A percentile compares a stretch with the other conserved stretches of the same genome.
Evolutionary conservation across 2,888 invertebrate genomes (phyloP).

Genomic region (Cerastis rubricosa): DNA sequence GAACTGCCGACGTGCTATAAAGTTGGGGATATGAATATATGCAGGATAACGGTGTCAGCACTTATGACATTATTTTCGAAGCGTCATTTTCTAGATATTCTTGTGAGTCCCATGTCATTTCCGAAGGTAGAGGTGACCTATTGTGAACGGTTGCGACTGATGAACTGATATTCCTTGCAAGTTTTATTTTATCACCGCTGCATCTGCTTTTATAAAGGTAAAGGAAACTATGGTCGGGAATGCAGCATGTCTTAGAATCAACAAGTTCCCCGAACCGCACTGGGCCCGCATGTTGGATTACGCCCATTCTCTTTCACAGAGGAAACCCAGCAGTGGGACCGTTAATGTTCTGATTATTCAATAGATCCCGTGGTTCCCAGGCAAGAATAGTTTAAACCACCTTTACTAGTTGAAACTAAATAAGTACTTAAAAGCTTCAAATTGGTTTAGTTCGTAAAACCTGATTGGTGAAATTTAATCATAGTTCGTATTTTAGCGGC

Average conservation of each 20-base stretch:
- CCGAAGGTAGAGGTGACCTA: neutral
- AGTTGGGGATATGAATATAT: slow-evolving; percentile 12
- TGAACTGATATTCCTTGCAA: neutral
- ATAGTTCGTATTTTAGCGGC: neutral
- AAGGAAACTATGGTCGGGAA: neutral
- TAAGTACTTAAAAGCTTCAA: neutral
- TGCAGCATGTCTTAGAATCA: neutral
- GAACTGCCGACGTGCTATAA: slow-evolving; percentile 3
- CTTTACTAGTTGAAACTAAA: neutral
- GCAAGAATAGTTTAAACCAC: neutral
- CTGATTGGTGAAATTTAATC: neutral
- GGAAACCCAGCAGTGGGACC: neutral
- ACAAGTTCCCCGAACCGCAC: neutral
- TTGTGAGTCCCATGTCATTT: neutral
- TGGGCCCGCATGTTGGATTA: too few species aligned
- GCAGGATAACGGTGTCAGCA: neutral
- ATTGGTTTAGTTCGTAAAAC: neutral
- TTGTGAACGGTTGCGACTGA: neutral
- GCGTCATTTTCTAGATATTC: neutral
- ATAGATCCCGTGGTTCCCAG: neutral
- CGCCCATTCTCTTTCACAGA: neutral
- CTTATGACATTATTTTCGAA: neutral
- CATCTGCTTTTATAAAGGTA: neutral
- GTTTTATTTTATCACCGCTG: neutral
- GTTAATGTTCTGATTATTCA: neutral